Percentiles rank a stretch among this genome's conserved stretches.
Evolutionary conservation across 2,888 invertebrate species (phyloP).

Genomic region (Troides oblongomaculatus): DNA sequence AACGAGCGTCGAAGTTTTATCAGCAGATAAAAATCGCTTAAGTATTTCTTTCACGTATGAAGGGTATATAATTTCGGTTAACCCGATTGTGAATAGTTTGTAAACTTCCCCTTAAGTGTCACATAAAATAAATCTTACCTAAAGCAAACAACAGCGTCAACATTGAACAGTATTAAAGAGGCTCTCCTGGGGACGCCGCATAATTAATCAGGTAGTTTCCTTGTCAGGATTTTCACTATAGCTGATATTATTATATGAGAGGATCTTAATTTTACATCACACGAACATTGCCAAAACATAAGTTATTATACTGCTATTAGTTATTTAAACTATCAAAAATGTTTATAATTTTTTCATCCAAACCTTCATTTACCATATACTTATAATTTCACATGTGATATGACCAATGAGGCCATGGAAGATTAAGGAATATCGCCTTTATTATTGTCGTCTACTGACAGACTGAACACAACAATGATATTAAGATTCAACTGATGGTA

Average conservation of each 20-base stretch:
- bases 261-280: conserved; percentile 11
- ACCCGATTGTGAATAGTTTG: not conserved
- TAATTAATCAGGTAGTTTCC: conserved; percentile 28
- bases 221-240: conserved; percentile 23
- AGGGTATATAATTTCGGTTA: not conserved
- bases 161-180: conserved; percentile 24
- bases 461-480: no score
- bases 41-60: not conserved
- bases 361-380: no score
- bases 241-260: conserved; percentile 7
- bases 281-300: not conserved
- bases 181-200: conserved; percentile 10
- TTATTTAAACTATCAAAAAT: no score
- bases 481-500: no score
- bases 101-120: not conserved
- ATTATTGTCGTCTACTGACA: no score
- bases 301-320: not conserved
- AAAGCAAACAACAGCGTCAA: conserved; percentile 18
- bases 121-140: conserved; percentile 16
- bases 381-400: no score
- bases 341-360: no score
- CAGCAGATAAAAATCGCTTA: no score
- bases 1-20: no score
- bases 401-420: no score
- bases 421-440: no score